These are phyloP conservation scores for Cichlasoma orientale DNA, from an alignment of 2,797 vertebrate species.

Conservation along the genomic window DNA sequence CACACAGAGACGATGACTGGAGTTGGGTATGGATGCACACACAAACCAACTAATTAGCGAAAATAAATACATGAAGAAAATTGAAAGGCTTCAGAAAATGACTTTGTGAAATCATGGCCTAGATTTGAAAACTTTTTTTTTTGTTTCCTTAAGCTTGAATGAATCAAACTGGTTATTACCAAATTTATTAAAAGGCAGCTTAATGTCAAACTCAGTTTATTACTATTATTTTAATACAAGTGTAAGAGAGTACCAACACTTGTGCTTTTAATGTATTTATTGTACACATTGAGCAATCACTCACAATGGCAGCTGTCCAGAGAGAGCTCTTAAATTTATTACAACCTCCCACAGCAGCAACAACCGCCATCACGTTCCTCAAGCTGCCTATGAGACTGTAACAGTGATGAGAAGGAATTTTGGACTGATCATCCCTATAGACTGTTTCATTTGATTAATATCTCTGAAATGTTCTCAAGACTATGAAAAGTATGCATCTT, in stretches of 20 bases:
- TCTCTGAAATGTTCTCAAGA: neutral
- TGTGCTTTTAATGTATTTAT: neutral
- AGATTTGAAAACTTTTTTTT: neutral
- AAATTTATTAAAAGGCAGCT: neutral
- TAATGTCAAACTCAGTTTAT: neutral
- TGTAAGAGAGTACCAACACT: neutral
- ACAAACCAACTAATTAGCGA: neutral
- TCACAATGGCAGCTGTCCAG: neutral
- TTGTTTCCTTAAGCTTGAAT: neutral
- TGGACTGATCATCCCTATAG: too few relatives aligned
- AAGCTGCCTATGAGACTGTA: neutral
- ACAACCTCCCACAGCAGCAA: neutral
- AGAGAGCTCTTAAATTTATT: neutral
- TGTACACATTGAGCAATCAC: too few relatives aligned
- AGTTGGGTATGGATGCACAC: conserved; percentile 64
- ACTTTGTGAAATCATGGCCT: neutral
- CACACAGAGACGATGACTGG: conserved; percentile 75
- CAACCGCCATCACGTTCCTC: neutral
- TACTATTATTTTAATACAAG: neutral
- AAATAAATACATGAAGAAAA: neutral
- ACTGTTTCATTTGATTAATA: neutral
- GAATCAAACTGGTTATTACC: neutral
- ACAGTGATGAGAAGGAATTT: neutral
- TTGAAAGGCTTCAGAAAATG: neutral
- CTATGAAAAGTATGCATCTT: too few relatives aligned